Evolutionary conservation across 1,140 invertebrate species (phyloP).

Genomic region (Drosophila oshimai): DNA sequence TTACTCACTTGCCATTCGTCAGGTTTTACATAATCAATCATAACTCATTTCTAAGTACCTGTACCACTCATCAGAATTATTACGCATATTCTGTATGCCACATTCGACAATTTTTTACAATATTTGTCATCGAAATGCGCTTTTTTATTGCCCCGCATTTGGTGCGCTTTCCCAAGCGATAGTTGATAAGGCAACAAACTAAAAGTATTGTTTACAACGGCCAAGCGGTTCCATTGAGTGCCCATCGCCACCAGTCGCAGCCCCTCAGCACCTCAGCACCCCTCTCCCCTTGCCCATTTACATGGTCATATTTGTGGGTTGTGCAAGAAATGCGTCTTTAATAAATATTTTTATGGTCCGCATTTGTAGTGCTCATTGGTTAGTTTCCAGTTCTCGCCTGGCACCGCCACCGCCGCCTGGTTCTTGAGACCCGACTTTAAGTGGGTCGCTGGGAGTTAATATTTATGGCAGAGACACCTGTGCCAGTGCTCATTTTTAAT

Average conservation of each 20-base stretch:
- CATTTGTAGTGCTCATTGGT: conserved; percentile 28
- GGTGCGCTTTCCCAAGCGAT: conserved; percentile 4
- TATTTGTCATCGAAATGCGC: conserved; percentile 29
- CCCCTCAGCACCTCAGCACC: conserved; percentile 4
- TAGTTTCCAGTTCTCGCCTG: conserved; percentile 10
- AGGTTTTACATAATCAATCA: conserved; percentile 48
- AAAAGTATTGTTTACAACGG: conserved; percentile 55
- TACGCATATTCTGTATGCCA: conserved; percentile 32
- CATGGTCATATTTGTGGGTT: conserved; percentile 34
- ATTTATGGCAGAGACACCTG: conserved; percentile 57
- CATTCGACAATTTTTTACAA: not conserved
- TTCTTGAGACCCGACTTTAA: conserved; percentile 29
- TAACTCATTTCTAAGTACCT: not conserved
- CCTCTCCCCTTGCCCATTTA: conserved; percentile 17
- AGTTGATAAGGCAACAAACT: conserved; percentile 67
- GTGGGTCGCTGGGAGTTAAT: conserved; percentile 46
- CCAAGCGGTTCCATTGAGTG: conserved; percentile 44
- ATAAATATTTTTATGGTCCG: conserved; percentile 52
- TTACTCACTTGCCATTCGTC: conserved; percentile 26
- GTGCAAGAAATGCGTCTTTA: conserved; percentile 73
- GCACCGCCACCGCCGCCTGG: conserved; percentile 11
- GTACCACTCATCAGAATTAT: conserved; percentile 34
- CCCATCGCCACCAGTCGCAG: conserved; percentile 32
- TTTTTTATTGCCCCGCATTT: conserved; percentile 22
- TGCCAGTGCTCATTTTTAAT: conserved; percentile 15